Evolutionary conservation across 2,888 invertebrate genomes (phyloP), one percentile per base, ranked within the genome.

Genomic region (Campoplex nolae): DNA sequence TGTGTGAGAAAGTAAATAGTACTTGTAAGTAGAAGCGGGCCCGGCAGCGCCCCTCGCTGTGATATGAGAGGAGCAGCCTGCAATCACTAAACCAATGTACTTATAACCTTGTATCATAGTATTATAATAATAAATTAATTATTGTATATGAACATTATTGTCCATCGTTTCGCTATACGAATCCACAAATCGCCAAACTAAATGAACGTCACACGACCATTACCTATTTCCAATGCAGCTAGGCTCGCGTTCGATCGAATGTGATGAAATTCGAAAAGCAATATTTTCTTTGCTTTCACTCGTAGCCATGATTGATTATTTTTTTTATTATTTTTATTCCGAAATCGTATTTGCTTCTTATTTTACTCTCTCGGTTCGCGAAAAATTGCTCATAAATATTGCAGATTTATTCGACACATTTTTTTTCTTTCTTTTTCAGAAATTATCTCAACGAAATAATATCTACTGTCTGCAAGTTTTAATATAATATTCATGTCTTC

Each of bases 11-110:
- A 70, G 73, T 87, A 88, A 78, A 71, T 83, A 88, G 71, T 89
- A 88, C 81, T 88, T 92, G 90, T 92, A 92, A 91, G 89, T 90
- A 91, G 89, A 90, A 90, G 94, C 94, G 94, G 94, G 94, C 94
- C 94, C 94, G 94, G 94, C 94, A 94, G 93, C 93, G 94, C 94
- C 94, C 94, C 94, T 94, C 94, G 93, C 93, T 94, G 94, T 94
- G 94, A 94, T 94, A 94, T 93, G 93, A 94, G 94, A 94, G 94
- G 94, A 94, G 94, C 94, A 94, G 94, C 94, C 94, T 94, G 94
- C 94, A 94, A 94, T 94, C 94, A 93, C 92, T 94, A 94, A 94
- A 94, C 94, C 94, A 94, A 94, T 94, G 94, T 94, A 94, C 94
- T 94, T 94, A 94, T 94, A 93, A 92, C 92, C 92, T 65, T 94